These are phyloP conservation scores for Ardeotis arabs DNA, from an alignment of 2,113 vertebrate genomes.

Conservation along the genomic window DNA sequence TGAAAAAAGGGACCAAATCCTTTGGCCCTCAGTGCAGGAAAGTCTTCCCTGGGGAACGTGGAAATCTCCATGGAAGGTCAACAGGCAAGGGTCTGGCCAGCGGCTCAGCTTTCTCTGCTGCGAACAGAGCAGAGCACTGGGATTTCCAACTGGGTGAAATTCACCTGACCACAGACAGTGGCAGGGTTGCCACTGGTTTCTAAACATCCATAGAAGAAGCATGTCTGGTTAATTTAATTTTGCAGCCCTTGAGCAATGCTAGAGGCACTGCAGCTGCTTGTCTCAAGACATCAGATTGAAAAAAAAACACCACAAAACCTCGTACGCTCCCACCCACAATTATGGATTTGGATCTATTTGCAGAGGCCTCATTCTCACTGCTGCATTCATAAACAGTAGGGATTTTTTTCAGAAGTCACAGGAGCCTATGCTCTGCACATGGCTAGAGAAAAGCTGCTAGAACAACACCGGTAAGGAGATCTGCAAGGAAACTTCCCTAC, in stretches of 20 bases:
- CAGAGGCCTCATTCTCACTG: not conserved
- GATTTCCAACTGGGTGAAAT: not conserved
- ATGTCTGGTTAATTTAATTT: not conserved
- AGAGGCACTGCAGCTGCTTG: not conserved
- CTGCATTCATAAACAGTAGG: not conserved
- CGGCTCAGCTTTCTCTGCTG: not conserved
- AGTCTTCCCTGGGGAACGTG: not conserved
- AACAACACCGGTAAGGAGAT: not conserved
- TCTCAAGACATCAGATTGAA: not conserved
- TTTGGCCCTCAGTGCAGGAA: not conserved
- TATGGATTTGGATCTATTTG: not conserved
- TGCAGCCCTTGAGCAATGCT: not conserved
- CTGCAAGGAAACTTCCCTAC: not conserved
- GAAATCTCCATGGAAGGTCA: not conserved
- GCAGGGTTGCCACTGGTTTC: not conserved
- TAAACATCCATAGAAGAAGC: not conserved
- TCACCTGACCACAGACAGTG: not conserved
- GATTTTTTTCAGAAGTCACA: not conserved
- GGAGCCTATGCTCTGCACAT: not conserved
- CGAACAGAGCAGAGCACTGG: not conserved
- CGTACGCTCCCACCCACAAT: not conserved
- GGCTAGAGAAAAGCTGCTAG: not conserved
- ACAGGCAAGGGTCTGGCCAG: not conserved
- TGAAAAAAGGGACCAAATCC: not conserved
- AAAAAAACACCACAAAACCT: not conserved